Conservation (phyloP, 2,113 vertebrate genomes). For the Pithys albifrons region DNA sequence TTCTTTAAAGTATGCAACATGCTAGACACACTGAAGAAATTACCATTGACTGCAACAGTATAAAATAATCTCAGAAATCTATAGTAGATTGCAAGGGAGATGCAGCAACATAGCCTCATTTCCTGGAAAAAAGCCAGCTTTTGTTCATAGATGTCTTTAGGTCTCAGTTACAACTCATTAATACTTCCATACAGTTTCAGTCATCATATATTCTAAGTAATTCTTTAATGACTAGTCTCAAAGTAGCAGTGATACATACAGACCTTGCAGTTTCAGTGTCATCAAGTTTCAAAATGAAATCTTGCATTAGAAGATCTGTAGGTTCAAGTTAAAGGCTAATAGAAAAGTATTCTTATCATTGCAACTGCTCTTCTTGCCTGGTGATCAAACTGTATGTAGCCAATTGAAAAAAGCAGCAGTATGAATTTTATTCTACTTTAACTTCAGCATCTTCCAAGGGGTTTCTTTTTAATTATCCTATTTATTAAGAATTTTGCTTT, state of each 20-base stretch:
- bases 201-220: background rate
- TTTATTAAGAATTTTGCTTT: background rate
- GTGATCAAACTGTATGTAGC: background rate
- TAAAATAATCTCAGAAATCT: background rate
- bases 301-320: background rate
- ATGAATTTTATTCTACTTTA: background rate
- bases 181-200: background rate
- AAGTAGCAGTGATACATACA: background rate
- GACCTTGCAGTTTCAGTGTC: background rate
- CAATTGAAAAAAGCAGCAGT: background rate
- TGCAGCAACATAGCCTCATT: background rate
- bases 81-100: background rate
- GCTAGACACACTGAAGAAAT: background rate
- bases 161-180: background rate
- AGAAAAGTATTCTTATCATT: background rate
- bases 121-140: background rate
- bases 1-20: background rate
- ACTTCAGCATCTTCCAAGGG: background rate
- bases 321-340: background rate
- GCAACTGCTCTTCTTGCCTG: background rate
- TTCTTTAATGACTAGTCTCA: background rate
- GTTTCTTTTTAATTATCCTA: background rate
- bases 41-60: background rate
- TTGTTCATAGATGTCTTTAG: background rate
- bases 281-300: background rate